phyloP scores from a whole-genome alignment of 2,113 vertebrate species.

The Malurus cyaneus region DNA sequence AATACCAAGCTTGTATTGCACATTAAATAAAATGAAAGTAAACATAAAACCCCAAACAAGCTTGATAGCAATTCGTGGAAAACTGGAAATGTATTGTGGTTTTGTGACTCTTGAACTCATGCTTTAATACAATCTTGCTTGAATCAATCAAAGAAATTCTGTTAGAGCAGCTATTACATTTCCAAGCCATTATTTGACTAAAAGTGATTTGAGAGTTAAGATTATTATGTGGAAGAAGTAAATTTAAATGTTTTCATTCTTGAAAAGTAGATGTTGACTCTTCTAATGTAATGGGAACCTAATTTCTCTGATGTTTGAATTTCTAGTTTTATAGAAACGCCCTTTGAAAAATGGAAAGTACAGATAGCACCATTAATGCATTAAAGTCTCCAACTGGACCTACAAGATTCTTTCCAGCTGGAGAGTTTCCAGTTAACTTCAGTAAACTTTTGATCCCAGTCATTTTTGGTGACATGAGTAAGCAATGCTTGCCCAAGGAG shows the following conservation, averaged over 20 bases:
- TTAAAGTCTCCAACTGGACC: background rate
- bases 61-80: background rate
- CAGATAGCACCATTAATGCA: background rate
- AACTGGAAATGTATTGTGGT: background rate
- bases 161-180: background rate
- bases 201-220: background rate
- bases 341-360: background rate
- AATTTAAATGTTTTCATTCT: background rate
- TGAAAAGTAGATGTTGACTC: background rate
- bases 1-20: background rate
- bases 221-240: background rate
- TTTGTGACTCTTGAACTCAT: background rate
- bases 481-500: background rate
- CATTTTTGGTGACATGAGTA: background rate
- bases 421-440: background rate
- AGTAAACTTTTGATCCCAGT: background rate
- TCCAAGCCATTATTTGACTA: background rate
- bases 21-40: background rate
- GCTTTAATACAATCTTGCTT: background rate
- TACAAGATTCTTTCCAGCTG: background rate
- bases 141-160: background rate
- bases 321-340: background rate
- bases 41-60: background rate
- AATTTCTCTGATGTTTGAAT: background rate
- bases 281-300: background rate